These are phyloP conservation scores for Myotis daubentonii DNA, from an alignment of 2,797 vertebrate genomes.

Conservation along the genomic window DNA sequence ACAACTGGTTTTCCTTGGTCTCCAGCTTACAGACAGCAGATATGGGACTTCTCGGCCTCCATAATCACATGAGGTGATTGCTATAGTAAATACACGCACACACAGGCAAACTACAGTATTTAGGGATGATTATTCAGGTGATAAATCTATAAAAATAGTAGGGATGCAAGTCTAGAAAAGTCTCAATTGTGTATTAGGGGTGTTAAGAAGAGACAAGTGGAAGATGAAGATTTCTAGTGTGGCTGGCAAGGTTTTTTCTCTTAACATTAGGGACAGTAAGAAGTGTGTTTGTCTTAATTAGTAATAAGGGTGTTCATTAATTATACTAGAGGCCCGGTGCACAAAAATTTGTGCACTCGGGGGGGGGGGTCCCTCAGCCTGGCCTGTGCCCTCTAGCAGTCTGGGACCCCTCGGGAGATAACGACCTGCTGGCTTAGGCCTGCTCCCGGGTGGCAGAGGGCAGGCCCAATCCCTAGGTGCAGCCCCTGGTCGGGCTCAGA, in stretches of 20 bases:
- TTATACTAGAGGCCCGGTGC: too few relatives aligned
- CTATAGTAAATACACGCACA: not conserved
- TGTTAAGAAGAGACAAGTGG: not conserved
- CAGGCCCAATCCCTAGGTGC: too few relatives aligned
- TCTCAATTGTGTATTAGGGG: not conserved
- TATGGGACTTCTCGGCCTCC: not conserved
- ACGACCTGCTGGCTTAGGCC: too few relatives aligned
- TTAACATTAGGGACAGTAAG: not conserved
- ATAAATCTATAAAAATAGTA: constrained; percentile 11
- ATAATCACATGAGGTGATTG: not conserved
- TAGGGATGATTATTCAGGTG: not conserved
- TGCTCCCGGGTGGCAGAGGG: too few relatives aligned
- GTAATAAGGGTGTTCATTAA: not conserved
- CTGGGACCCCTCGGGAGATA: too few relatives aligned
- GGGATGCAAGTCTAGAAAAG: not conserved
- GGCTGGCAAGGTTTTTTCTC: not conserved
- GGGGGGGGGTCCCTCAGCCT: too few relatives aligned
- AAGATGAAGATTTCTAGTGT: not conserved
- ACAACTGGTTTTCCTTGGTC: not conserved
- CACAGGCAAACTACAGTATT: not conserved
- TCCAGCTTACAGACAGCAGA: not conserved
- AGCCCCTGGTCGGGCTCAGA: too few relatives aligned
- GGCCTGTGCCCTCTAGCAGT: too few relatives aligned
- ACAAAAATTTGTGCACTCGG: too few relatives aligned
- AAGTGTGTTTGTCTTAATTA: not conserved